Base-by-base conservation (phyloP, 2,888 invertebrate genomes). In the Seladonia tumulorum region DNA sequence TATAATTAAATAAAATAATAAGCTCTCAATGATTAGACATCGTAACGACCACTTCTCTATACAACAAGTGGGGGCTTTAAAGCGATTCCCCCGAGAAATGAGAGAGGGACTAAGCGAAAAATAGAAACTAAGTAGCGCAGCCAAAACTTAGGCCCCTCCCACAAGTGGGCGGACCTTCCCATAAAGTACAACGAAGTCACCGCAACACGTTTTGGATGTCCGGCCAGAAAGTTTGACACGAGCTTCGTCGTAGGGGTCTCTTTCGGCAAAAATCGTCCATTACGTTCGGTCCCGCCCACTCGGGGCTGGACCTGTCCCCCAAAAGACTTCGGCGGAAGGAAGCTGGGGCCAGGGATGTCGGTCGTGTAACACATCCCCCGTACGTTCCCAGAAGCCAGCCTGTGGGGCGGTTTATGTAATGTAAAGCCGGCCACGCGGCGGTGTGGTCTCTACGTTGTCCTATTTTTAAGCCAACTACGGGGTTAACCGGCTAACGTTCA, bases 401-500 rank as follows among this genome's bases (percentile, higher is more conserved):
- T 77, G 75, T 42, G 79, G 66, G 35, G n/a, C 77, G 79, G 82
- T 79, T 73, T 76, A 63, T 71, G 82, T 86, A 79, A 84, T 66
- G 71, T 76, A 77, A 79, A 82, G 76, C 81, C 49, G 78, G 47
- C 70, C 79, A 75, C 77, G 78, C 78, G 76, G 79, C 77, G 87
- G 78, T 71, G 81, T 53, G 22, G 87, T 77, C 74, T 77, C 74
- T 78, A 75, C 82, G 79, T 66, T 90, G 92, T 90, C 90, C 94
- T 93, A 94, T 94, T 94, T 94, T 92, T 91, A 92, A 94, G 91
- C 90, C 91, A 92, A 91, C 91, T 91, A 90, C 90, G 87, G 87
- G 92, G 91, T 93, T 93, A 93, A 92, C 93, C 90, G 92, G 90
- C 91, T 91, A 92, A 93, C 91, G 90, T 86, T 89, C 87, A 92